Conservation (phyloP, 2,797 vertebrate species). For the Rhinophrynus dorsalis region DNA sequence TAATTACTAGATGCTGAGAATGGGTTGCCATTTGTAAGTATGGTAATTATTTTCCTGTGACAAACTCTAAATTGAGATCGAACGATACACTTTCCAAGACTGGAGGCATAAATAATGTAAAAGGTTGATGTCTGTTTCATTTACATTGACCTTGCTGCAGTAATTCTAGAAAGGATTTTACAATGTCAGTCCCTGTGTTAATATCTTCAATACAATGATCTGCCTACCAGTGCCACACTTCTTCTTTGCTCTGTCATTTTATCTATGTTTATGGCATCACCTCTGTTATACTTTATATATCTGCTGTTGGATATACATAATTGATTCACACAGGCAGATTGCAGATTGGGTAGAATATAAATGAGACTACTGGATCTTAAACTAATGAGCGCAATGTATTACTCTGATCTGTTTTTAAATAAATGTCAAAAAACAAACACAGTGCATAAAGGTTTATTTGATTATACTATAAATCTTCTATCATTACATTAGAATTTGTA, state of each 20-base stretch:
- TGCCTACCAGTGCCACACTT: not conserved
- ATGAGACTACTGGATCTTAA: conserved; percentile 19
- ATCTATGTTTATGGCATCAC: not conserved
- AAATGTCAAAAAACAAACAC: conserved; percentile 45
- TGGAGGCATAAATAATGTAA: conserved; percentile 27
- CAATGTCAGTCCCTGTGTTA: not conserved
- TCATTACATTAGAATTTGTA: conserved; percentile 20
- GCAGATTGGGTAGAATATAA: conserved; percentile 32
- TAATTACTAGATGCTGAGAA: conserved; percentile 18
- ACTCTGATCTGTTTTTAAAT: conserved; percentile 31
- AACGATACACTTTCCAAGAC: conserved; percentile 12
- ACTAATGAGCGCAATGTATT: conserved; percentile 41
- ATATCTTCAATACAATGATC: not conserved
- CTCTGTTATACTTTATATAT: conserved; percentile 3
- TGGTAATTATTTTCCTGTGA: conserved; percentile 27
- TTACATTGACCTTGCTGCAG: conserved; percentile 20
- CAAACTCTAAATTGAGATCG: conserved; percentile 24
- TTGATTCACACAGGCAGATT: conserved; percentile 19
- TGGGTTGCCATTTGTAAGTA: conserved; percentile 3
- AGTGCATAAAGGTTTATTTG: conserved; percentile 20
- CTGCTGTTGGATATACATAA: not conserved
- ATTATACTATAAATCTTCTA: conserved; percentile 40
- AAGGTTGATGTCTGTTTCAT: conserved; percentile 13
- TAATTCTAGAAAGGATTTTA: conserved; percentile 17
- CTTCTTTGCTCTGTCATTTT: not conserved